Conservation (phyloP, 2,113 vertebrate species). For the Acrocephalus arundinaceus region DNA sequence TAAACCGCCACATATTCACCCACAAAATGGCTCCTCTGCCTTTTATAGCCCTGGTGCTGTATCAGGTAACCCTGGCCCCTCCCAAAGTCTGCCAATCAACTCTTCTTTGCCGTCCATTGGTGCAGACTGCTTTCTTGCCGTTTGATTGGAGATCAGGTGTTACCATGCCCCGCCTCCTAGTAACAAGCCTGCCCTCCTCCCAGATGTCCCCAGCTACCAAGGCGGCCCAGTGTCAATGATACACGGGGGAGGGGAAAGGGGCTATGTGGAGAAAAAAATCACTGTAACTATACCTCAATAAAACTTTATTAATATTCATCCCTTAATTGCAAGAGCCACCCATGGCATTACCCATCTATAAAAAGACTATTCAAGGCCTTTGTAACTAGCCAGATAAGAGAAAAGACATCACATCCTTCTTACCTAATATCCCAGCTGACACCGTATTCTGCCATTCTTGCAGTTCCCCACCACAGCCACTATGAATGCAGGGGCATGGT, state of each 20-base stretch:
- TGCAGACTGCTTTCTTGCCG: background rate
- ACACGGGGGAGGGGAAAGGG: background rate
- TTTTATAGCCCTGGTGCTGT: background rate
- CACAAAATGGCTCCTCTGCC: background rate
- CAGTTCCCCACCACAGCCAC: background rate
- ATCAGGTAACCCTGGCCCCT: background rate
- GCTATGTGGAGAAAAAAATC: background rate
- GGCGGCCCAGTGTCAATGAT: background rate
- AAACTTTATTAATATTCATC: background rate
- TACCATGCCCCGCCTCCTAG: background rate
- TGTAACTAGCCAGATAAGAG: background rate
- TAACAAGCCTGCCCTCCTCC: background rate
- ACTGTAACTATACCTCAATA: background rate
- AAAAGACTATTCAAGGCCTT: background rate
- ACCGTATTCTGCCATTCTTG: background rate
- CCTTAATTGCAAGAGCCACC: background rate
- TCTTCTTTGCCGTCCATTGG: background rate
- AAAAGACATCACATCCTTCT: background rate
- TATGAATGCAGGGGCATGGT: background rate
- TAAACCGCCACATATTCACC: background rate
- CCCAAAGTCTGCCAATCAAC: background rate
- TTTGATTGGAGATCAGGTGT: background rate
- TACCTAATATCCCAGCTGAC: background rate
- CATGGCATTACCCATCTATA: background rate
- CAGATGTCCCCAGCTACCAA: background rate